Conservation (phyloP, 2,797 vertebrate genomes). For the Rhynchotus rufescens region DNA sequence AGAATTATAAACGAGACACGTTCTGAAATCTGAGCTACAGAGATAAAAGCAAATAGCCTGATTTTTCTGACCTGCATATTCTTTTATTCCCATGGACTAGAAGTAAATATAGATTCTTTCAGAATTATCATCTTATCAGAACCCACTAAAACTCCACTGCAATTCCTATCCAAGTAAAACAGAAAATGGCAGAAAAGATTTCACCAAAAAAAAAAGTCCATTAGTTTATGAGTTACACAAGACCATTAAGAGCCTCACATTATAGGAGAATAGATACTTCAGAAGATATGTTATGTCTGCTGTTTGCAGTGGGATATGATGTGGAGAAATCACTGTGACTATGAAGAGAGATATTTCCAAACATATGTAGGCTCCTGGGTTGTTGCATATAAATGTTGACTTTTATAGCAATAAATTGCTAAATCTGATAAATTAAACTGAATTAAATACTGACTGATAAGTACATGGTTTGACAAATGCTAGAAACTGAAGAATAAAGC, state of each 20-base stretch:
- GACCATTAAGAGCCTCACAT: neutral
- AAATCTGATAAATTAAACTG: neutral
- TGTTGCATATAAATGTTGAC: neutral
- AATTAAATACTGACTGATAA: neutral
- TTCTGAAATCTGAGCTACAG: neutral
- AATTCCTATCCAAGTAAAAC: neutral
- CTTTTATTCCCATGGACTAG: neutral
- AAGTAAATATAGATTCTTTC: neutral
- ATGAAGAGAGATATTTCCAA: neutral
- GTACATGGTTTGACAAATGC: neutral
- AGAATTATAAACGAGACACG: neutral
- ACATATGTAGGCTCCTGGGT: fast-evolving
- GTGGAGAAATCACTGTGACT: neutral
- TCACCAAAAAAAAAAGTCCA: neutral
- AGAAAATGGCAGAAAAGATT: neutral
- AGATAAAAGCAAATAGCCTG: neutral
- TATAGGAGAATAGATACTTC: neutral
- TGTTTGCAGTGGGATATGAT: neutral
- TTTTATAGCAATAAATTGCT: neutral
- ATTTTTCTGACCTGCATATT: neutral
- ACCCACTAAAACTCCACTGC: neutral
- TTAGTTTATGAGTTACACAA: neutral
- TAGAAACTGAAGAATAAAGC: neutral
- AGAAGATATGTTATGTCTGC: neutral
- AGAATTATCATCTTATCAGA: neutral